Conservation (phyloP, 2,113 vertebrate species). For the Tupaia chinensis region DNA sequence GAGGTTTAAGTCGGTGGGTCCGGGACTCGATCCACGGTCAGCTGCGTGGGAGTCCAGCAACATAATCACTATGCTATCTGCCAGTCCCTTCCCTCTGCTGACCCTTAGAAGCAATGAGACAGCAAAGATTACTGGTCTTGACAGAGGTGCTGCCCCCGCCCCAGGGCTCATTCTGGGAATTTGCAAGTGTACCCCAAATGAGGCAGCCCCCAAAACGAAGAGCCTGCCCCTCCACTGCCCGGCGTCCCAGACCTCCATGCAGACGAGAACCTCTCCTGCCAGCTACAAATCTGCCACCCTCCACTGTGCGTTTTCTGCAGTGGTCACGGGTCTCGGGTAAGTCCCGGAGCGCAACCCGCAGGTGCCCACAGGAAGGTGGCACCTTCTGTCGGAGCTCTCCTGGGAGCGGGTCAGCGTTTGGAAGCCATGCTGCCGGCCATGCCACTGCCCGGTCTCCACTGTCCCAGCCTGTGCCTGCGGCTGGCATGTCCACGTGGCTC, state of each 20-base stretch:
- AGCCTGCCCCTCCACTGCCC: not conserved
- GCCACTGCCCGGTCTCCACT: rapidly evolving
- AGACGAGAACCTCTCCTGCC: not conserved
- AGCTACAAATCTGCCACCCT: no score
- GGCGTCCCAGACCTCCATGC: not conserved
- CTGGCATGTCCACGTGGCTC: rapidly evolving
- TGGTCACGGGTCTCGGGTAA: rapidly evolving
- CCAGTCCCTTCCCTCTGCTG: not conserved
- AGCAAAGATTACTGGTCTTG: not conserved
- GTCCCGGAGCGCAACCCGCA: not conserved
- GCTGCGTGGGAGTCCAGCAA: no score
- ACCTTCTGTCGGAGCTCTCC: not conserved
- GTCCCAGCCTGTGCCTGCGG: not conserved
- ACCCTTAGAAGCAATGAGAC: not conserved
- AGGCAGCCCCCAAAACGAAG: not conserved
- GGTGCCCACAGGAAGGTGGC: not conserved
- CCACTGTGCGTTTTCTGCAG: no score
- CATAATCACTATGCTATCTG: no score
- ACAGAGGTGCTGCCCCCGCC: no score
- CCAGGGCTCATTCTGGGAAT: not conserved
- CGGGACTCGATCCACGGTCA: no score
- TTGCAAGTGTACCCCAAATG: rapidly evolving
- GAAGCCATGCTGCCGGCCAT: not conserved
- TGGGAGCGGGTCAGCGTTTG: not conserved
- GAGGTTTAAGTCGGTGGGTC: no score